These are phyloP conservation scores for Operophtera brumata DNA, from an alignment of 2,888 invertebrate genomes.

Conservation along the genomic window DNA sequence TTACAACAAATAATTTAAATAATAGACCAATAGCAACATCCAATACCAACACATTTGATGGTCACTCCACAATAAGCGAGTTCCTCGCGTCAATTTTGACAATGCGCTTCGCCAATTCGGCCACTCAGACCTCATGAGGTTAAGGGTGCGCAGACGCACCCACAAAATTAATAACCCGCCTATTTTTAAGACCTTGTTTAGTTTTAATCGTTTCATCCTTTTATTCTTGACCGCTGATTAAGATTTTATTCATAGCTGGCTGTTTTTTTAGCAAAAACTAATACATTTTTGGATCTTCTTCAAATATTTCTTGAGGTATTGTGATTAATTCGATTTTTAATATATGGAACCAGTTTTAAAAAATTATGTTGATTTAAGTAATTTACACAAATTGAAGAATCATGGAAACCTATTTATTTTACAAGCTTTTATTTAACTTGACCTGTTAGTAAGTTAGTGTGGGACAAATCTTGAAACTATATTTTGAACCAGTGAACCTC, in stretches of 20 bases:
- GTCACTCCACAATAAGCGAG: conserved; percentile 43
- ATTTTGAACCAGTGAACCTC: too few species aligned
- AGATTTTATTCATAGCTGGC: conserved; percentile 76
- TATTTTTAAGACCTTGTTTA: conserved; percentile 72
- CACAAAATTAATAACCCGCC: conserved; percentile 74
- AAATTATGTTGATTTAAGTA: conserved; percentile 6
- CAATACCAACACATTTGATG: conserved; percentile 33
- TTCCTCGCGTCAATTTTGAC: conserved; percentile 68
- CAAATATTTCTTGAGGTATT: conserved; percentile 15
- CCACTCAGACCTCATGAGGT: conserved; percentile 45
- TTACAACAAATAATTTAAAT: too few species aligned
- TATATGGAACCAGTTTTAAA: neutral
- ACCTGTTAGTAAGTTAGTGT: too few species aligned
- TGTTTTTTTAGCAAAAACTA: conserved; percentile 45
- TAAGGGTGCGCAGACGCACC: conserved; percentile 52
- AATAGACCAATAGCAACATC: too few species aligned
- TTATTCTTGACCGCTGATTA: conserved; percentile 68
- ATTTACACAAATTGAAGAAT: neutral
- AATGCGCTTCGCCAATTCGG: conserved; percentile 61
- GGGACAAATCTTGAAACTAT: too few species aligned
- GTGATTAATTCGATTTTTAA: conserved; percentile 28
- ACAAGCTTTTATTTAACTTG: too few species aligned
- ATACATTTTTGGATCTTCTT: conserved; percentile 20
- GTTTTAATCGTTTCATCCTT: conserved; percentile 63
- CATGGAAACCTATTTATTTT: too few species aligned